Conservation (phyloP, 2,888 invertebrate genomes). For the Acanthacorydalis orientalis region DNA sequence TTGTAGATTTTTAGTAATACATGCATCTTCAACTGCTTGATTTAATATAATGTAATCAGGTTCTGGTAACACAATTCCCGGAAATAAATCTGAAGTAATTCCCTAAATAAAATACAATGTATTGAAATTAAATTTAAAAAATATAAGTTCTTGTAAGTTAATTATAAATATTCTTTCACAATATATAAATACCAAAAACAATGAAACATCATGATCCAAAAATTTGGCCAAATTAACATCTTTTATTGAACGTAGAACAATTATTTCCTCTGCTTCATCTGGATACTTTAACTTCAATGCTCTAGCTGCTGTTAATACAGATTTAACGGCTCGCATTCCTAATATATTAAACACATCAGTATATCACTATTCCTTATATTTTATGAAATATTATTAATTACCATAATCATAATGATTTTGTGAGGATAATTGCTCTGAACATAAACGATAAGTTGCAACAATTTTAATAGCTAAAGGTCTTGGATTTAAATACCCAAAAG, state of each 20-base stretch:
- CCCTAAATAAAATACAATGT: conserved; percentile 39
- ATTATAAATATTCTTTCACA: conserved; percentile 8
- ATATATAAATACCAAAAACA: conserved; percentile 70
- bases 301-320: conserved; percentile 80
- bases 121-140: not conserved
- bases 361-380: not conserved
- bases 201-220: conserved; percentile 69
- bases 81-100: conserved; percentile 87
- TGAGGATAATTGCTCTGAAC: conserved; percentile 85
- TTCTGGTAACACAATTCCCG: conserved; percentile 59
- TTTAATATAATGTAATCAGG: conserved; percentile 65
- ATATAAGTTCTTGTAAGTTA: not conserved
- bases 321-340: conserved; percentile 90
- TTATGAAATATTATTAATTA: conserved; percentile 13
- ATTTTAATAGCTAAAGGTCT: conserved; percentile 83
- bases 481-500: conserved; percentile 80
- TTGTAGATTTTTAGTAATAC: conserved; percentile 59
- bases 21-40: conserved; percentile 43
- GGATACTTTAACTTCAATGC: conserved; percentile 81
- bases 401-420: conserved; percentile 94
- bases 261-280: conserved; percentile 69
- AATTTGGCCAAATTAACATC: conserved; percentile 93
- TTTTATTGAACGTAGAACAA: conserved; percentile 78
- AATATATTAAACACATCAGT: not conserved
- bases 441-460: conserved; percentile 82